Conservation (phyloP, 2,113 vertebrate genomes). For the Cervus canadensis region DNA sequence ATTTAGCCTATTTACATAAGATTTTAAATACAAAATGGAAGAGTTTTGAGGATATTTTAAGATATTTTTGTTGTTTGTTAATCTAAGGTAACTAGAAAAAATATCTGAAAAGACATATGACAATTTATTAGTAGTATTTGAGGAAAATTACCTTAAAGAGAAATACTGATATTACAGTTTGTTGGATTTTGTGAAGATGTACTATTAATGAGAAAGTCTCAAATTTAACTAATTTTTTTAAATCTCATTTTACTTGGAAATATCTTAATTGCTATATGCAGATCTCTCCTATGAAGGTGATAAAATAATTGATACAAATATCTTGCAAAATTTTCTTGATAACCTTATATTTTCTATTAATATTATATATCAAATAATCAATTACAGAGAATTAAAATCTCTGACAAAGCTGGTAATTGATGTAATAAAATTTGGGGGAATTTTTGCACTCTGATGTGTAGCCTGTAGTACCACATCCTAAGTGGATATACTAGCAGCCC, state of each 20-base stretch:
- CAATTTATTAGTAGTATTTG: not conserved
- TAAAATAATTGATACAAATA: not conserved
- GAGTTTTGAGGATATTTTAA: not conserved
- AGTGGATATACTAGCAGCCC: not conserved
- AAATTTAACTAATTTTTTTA: not conserved
- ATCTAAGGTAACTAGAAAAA: not conserved
- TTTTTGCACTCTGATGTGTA: not conserved
- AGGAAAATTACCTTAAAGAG: not conserved
- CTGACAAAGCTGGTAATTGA: not conserved
- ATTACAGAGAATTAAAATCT: not conserved
- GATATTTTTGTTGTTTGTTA: not conserved
- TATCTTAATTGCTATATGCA: not conserved
- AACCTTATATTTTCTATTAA: not conserved
- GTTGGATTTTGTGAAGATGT: not conserved
- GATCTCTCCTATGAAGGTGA: not conserved
- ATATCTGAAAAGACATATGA: not conserved
- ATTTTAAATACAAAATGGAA: not conserved
- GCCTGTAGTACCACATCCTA: rapidly evolving
- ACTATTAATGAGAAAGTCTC: not conserved
- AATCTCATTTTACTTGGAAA: not conserved
- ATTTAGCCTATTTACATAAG: not conserved
- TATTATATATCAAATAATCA: not conserved
- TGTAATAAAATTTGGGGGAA: not conserved
- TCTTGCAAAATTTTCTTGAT: not conserved
- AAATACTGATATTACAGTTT: not conserved